Conservation (phyloP, 64 coral and sea anemone species). For the Pachyseris speciosa region DNA sequence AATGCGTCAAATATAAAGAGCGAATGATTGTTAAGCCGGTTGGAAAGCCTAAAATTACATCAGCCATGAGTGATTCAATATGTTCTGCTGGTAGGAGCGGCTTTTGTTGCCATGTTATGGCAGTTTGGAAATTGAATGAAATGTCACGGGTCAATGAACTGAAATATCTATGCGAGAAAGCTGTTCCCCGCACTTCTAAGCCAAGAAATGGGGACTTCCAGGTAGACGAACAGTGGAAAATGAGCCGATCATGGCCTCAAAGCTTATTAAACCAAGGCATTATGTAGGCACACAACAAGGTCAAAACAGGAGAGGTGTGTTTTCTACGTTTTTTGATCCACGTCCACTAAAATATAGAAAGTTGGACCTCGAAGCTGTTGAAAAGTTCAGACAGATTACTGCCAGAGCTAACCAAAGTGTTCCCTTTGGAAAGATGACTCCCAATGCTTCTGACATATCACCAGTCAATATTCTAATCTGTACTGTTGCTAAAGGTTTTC, state of each 20-base stretch:
- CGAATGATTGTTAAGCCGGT: too few species aligned
- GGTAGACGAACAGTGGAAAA: constrained; percentile 66
- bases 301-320: constrained; percentile 59
- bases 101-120: constrained; percentile 63
- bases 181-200: constrained; percentile 55
- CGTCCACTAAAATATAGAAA: constrained; percentile 57
- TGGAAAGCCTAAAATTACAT: constrained; percentile 51
- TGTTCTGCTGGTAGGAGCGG: constrained; percentile 62
- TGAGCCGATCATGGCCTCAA: constrained; percentile 48
- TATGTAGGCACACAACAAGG: constrained; percentile 51
- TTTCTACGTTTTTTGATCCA: too few species aligned
- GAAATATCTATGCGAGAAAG: neutral
- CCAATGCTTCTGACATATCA: too few species aligned
- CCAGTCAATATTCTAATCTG: neutral
- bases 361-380: constrained; percentile 26
- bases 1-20: constrained; percentile 70
- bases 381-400: constrained; percentile 49
- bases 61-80: constrained; percentile 53
- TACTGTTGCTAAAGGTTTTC: too few species aligned
- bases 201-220: constrained; percentile 68
- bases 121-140: constrained; percentile 69
- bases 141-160: too few species aligned
- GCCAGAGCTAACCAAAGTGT: constrained; percentile 45
- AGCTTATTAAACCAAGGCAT: constrained; percentile 67
- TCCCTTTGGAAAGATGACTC: too few species aligned